These are phyloP conservation scores for Coregonus sp. DNA, from an alignment of 2,797 vertebrate genomes.

Conservation along the genomic window DNA sequence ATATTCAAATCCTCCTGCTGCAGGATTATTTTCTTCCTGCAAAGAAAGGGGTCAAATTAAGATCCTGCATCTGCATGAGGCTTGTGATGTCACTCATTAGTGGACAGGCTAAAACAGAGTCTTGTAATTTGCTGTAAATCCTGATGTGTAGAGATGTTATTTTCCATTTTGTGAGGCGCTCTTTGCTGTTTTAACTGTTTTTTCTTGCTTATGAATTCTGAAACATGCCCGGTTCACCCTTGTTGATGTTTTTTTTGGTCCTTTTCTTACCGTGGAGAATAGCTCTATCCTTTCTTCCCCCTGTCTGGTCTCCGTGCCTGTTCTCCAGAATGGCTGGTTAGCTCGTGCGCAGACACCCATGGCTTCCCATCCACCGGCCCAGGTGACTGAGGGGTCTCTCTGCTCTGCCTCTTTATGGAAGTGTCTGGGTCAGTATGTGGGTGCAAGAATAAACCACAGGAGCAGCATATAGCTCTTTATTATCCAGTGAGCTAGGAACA, in stretches of 20 bases:
- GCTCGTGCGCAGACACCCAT: constrained; percentile 58
- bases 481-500: too few species aligned
- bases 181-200: neutral
- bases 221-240: neutral
- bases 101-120: constrained; percentile 49
- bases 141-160: constrained; percentile 14
- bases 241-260: neutral
- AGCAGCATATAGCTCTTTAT: neutral
- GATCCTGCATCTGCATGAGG: constrained; percentile 49
- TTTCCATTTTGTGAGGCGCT: neutral
- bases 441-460: neutral
- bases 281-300: constrained; percentile 10
- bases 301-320: constrained; percentile 56
- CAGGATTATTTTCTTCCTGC: too few species aligned
- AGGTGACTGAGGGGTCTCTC: constrained; percentile 56
- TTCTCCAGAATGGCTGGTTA: constrained; percentile 61
- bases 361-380: constrained; percentile 54
- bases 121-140: constrained; percentile 52
- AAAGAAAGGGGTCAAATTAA: too few species aligned
- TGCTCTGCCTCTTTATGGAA: constrained; percentile 66
- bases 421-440: constrained; percentile 17
- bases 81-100: constrained; percentile 25
- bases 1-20: too few species aligned
- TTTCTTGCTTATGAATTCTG: neutral
- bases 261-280: constrained; percentile 29